Base-by-base conservation (phyloP, 1,140 invertebrate species). In the Carposina sasakii region DNA sequence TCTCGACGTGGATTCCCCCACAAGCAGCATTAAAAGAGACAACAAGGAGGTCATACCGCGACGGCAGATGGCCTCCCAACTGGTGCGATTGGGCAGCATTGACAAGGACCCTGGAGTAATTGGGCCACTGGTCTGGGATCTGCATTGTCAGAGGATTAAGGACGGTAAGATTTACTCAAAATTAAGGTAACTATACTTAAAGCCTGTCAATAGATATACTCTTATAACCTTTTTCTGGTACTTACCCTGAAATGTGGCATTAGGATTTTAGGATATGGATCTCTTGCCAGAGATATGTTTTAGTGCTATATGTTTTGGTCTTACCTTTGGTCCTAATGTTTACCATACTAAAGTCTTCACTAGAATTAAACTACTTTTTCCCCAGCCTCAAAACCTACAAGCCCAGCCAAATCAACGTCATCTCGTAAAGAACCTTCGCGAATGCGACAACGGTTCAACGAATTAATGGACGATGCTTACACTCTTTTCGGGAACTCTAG, bases 101-200 rank as follows among this genome's bases (percentile, higher is more conserved):
- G 90, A 89, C 3, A 89, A 89, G 57, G 93, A 95, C 85, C 92
- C 93, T 1, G 93, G 93, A n/a, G 90, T 94, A n/a, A 87, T 94
- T 19, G 92, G 93, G 0, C 93, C 93, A 0, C 79, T 93, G 33
- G 92, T 94, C 2, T 95, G 93, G 93, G 90, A 93, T 71, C 69
- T 92, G 36, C 91, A 92, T 64, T 76, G 79, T 47, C 83, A 83
- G 50, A 79, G 82, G 54, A 79, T 85, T 13, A 79, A 76, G 31
- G 76, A 81, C 52, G 71, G 79, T 78, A 39, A 60, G 60, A 9
- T 28, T 17, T 33, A 39, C 34, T 33, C 23, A n/a, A n/a, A n/a
- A n/a, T n/a, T n/a, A n/a, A n/a, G n/a, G n/a, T n/a, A n/a, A n/a
- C 9, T 28, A 10, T 43, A 24, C 28, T 2, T 26, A 43, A 23